Base-by-base conservation (phyloP, 2,797 vertebrate species). In the Eulemur albifrons region DNA sequence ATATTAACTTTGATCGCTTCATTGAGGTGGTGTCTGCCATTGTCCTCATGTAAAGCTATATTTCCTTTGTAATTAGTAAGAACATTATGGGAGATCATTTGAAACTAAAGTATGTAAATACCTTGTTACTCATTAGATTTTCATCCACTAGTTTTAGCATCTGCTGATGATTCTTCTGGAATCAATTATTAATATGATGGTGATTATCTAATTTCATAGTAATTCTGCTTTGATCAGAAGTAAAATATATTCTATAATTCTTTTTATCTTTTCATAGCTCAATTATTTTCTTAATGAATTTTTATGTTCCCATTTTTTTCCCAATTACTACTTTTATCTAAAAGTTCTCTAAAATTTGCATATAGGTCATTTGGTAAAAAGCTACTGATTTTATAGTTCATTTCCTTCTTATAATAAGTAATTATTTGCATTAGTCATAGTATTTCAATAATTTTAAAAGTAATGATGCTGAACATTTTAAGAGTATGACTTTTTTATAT, bases 261-360 rank as follows among this genome's bases (percentile, higher is more conserved):
- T 8, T 69, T 97, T 87, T 90, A 70, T 95, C 50, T 48, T 48
- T 75, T 72, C 45, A 70, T 76, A 25, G 20, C 20, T 88, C 92
- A 92, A 85, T 90, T 93, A 63, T 93, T 97, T 94, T 88, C 84
- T 52, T 57, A 76, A 84, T 69, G n/a, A 50, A 70, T 88, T 94
- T 97, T 76, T 84, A 67, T 61, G 48, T 79, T 73, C n/a, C 86
- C 7, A 63, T 69, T 86, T 77, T 77, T 77, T 73, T 65, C 40
- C 2, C 23, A 21, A 72, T 25, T 59, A 17, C 45, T 77, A 40
- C 4, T 85, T 96, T 91, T 76, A 72, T 40, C 35, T 76, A 61
- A 86, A 79, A 61, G 54, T 81, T 85, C n/a, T 18, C 65, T 94
- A 88, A 95, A 77, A 89, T 52, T 89, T 72, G 11, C 57, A 12